These are phyloP conservation scores for Oophaga sylvatica DNA, from an alignment of 2,797 vertebrate species.

Conservation along the genomic window DNA sequence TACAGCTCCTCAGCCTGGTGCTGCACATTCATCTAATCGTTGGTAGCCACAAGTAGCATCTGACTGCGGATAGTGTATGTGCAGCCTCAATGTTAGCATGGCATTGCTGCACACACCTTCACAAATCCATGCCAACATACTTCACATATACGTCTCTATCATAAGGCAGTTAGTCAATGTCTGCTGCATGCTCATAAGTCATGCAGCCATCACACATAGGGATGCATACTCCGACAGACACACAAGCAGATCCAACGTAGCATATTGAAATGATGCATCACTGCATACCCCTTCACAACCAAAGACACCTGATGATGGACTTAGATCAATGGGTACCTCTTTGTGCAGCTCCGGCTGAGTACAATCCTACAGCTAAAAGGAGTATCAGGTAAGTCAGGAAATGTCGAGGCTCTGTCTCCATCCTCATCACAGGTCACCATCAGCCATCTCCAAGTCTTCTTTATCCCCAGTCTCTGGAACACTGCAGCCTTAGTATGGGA, in stretches of 20 bases:
- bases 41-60: neutral
- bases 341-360: slow-evolving; percentile 42
- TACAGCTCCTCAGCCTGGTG: neutral
- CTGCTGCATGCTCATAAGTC: neutral
- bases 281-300: neutral
- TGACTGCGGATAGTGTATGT: neutral
- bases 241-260: neutral
- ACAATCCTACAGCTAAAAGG: slow-evolving; percentile 30
- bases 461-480: slow-evolving; percentile 17
- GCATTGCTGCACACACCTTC: neutral
- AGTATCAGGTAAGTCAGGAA: slow-evolving; percentile 33
- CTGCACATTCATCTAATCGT: neutral
- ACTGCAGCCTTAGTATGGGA: slow-evolving; percentile 1
- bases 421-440: slow-evolving; percentile 47
- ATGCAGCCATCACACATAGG: neutral
- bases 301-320: slow-evolving; percentile 53
- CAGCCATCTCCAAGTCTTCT: slow-evolving; percentile 45
- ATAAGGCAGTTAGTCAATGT: neutral
- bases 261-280: neutral
- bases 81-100: neutral
- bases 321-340: slow-evolving; percentile 34
- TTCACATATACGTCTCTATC: neutral
- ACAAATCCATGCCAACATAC: neutral
- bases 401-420: slow-evolving; percentile 36
- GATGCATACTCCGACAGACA: neutral